Evolutionary conservation across 2,113 vertebrate genomes (phyloP).

Genomic region (Phylloscopus trochiloides): DNA sequence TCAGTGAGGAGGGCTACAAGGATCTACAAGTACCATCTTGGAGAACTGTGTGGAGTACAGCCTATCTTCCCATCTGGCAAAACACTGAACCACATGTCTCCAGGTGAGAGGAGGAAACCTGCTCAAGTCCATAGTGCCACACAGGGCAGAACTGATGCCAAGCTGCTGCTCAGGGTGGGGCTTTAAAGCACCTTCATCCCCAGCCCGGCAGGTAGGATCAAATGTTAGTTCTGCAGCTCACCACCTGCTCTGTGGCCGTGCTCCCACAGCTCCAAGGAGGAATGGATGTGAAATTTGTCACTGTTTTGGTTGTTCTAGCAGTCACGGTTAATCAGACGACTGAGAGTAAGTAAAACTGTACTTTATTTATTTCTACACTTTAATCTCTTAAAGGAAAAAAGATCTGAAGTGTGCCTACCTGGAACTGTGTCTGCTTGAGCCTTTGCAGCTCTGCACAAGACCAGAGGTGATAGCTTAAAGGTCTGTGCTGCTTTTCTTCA

Average conservation of each 20-base stretch:
- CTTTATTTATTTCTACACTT: background rate
- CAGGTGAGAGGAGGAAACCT: background rate
- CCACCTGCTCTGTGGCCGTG: background rate
- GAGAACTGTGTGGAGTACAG: background rate
- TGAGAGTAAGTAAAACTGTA: conserved; percentile 63
- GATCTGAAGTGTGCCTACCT: accelerated
- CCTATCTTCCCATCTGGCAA: background rate
- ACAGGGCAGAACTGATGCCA: accelerated
- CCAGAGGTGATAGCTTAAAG: background rate
- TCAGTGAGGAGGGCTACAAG: background rate
- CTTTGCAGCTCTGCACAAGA: background rate
- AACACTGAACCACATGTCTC: accelerated
- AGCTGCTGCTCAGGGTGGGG: conserved; percentile 60
- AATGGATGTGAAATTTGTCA: conserved; percentile 53
- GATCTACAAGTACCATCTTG: accelerated
- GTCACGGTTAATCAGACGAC: background rate
- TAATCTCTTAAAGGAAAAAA: background rate
- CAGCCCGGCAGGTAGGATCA: background rate
- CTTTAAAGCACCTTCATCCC: background rate
- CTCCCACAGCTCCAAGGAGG: background rate
- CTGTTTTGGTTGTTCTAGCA: background rate
- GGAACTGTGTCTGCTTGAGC: background rate
- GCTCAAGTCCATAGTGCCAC: background rate
- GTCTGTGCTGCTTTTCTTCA: background rate
- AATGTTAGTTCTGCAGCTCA: background rate